Conservation (phyloP, 1,140 invertebrate genomes). For the Centruroides sculpturatus region DNA sequence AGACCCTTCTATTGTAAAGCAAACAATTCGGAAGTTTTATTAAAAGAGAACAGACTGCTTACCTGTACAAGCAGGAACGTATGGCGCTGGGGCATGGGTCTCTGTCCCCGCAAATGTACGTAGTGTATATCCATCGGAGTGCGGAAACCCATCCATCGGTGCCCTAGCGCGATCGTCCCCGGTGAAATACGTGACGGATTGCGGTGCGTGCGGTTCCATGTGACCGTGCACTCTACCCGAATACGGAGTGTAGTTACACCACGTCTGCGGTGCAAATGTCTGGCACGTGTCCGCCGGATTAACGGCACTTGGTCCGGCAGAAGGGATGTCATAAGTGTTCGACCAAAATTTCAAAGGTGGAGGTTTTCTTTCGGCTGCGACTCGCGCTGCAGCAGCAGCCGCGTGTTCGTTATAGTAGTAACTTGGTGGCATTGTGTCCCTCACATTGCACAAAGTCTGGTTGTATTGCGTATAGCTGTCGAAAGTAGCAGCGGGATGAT, state of each 20-base stretch:
- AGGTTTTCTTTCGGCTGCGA: conserved; percentile 34
- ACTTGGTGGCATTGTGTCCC: conserved; percentile 48
- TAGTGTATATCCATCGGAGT: conserved; percentile 50
- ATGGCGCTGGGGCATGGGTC: conserved; percentile 56
- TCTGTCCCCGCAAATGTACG: conserved; percentile 54
- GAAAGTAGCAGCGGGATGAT: conserved; percentile 35
- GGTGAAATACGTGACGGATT: conserved; percentile 31
- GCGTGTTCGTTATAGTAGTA: conserved; percentile 43
- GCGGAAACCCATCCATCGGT: conserved; percentile 50
- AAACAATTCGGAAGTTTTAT: too few species aligned
- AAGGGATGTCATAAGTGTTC: conserved; percentile 23
- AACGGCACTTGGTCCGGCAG: conserved; percentile 35
- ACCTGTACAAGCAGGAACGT: conserved; percentile 51
- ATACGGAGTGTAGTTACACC: conserved; percentile 43
- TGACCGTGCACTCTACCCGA: conserved; percentile 21
- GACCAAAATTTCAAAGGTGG: conserved; percentile 50
- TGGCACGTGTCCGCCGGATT: conserved; percentile 43
- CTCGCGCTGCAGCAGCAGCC: conserved; percentile 9
- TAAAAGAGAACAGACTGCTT: neutral
- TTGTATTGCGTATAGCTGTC: conserved; percentile 30
- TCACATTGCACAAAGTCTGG: conserved; percentile 37
- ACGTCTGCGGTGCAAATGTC: conserved; percentile 26
- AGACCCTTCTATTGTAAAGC: too few species aligned
- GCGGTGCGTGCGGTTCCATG: conserved; percentile 23
- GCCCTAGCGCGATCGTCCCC: conserved; percentile 41